These are phyloP conservation scores for Macrotis lagotis DNA, from an alignment of 2,113 vertebrate genomes.

Conservation along the genomic window DNA sequence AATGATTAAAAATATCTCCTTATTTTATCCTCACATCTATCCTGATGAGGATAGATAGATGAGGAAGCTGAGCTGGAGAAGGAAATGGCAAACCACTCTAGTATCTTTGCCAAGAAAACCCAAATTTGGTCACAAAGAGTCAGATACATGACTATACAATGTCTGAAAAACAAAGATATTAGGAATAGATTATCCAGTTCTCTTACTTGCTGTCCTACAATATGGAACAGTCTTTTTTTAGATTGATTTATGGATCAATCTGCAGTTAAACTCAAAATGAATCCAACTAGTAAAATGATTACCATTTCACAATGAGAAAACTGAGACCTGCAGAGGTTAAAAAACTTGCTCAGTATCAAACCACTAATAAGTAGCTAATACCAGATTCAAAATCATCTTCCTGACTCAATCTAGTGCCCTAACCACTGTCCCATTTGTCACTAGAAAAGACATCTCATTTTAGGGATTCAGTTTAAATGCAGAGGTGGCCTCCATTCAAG, in stretches of 20 bases:
- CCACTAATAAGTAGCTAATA: neutral
- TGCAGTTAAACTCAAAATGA: neutral
- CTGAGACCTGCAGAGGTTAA: neutral
- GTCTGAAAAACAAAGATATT: neutral
- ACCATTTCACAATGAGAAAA: neutral
- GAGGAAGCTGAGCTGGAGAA: neutral
- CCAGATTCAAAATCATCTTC: neutral
- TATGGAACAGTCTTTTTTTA: neutral
- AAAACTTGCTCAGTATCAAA: neutral
- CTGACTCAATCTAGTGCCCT: neutral
- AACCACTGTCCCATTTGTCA: neutral
- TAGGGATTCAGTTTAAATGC: neutral
- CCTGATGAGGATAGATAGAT: too few species aligned
- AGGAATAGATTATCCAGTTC: neutral
- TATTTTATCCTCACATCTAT: neutral
- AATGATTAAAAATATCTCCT: neutral
- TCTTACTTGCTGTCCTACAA: neutral
- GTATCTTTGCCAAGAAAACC: neutral
- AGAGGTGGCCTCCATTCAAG: neutral
- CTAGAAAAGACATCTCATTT: neutral
- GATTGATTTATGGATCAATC: neutral
- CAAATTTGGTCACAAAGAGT: neutral
- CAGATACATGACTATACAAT: neutral
- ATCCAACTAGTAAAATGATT: neutral
- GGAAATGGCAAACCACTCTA: neutral